Conservation (phyloP, 2,888 invertebrate species). For the Sympetrum striolatum region DNA sequence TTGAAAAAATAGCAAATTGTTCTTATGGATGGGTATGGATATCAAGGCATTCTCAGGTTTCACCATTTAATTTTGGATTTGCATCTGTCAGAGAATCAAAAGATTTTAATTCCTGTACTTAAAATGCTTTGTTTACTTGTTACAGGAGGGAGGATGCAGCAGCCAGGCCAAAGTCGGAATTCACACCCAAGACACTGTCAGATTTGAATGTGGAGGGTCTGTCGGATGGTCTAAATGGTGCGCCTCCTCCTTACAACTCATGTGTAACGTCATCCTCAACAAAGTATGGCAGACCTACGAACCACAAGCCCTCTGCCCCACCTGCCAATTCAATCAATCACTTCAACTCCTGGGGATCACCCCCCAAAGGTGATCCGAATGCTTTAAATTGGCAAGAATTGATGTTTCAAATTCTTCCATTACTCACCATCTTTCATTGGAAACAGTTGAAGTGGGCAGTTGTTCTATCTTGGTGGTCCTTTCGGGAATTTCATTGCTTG, state of each 20-base stretch:
- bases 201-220: conserved; percentile 84
- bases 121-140: conserved; percentile 48
- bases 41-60: neutral
- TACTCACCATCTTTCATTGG: neutral
- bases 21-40: too few relatives aligned
- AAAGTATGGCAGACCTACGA: conserved; percentile 55
- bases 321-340: conserved; percentile 52
- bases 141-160: conserved; percentile 87
- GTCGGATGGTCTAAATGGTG: conserved; percentile 71
- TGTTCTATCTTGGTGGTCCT: neutral
- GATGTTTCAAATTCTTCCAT: neutral
- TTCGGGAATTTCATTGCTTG: neutral
- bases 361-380: conserved; percentile 25
- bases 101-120: too few relatives aligned
- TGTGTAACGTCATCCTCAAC: neutral
- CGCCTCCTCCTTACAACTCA: conserved; percentile 59
- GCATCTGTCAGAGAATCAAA: neutral
- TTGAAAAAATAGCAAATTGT: too few relatives aligned
- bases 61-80: neutral
- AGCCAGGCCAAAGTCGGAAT: conserved; percentile 87
- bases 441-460: neutral
- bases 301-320: conserved; percentile 60
- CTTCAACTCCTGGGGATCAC: conserved; percentile 22
- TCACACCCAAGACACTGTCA: conserved; percentile 87
- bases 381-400: neutral